These are phyloP conservation scores for Heliconius erato DNA, from an alignment of 2,888 invertebrate species.

Conservation along the genomic window DNA sequence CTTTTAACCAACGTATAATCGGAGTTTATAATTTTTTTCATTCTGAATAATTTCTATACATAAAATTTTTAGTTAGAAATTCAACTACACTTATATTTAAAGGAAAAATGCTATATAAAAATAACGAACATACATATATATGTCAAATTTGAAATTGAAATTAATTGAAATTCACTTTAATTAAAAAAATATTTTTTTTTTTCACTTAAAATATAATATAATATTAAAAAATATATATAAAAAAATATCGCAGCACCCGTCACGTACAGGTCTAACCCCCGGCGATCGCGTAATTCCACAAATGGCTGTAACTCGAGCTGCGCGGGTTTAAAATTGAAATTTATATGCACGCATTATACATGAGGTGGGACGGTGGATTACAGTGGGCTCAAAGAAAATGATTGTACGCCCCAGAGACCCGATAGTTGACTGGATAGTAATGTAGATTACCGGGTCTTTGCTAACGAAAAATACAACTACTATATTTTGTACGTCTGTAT, in stretches of 20 bases:
- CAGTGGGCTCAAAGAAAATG: slow-evolving; percentile 61
- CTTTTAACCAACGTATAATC: too few species aligned
- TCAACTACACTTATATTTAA: too few species aligned
- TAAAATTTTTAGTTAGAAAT: too few species aligned
- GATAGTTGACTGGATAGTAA: slow-evolving; percentile 57
- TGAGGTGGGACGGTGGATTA: slow-evolving; percentile 70
- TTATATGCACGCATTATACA: slow-evolving; percentile 84
- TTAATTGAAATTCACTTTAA: too few species aligned
- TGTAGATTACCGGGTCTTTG: slow-evolving; percentile 51
- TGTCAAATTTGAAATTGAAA: too few species aligned
- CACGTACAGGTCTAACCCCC: slow-evolving; percentile 53
- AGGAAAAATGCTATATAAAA: too few species aligned
- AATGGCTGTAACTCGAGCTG: slow-evolving; percentile 82
- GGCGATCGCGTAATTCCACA: slow-evolving; percentile 74
- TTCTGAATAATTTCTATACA: too few species aligned
- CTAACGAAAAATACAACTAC: slow-evolving; percentile 12
- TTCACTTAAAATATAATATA: slow-evolving; percentile 18
- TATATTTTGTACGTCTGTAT: neutral
- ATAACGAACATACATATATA: too few species aligned
- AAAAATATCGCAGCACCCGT: slow-evolving; percentile 30
- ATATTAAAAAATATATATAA: slow-evolving; percentile 33
- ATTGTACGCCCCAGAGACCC: slow-evolving; percentile 59
- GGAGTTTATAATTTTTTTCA: too few species aligned
- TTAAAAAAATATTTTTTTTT: too few species aligned
- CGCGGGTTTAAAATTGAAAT: slow-evolving; percentile 84